These are phyloP conservation scores for Okamejei kenojei DNA, from an alignment of 2,797 vertebrate genomes.

Conservation along the genomic window DNA sequence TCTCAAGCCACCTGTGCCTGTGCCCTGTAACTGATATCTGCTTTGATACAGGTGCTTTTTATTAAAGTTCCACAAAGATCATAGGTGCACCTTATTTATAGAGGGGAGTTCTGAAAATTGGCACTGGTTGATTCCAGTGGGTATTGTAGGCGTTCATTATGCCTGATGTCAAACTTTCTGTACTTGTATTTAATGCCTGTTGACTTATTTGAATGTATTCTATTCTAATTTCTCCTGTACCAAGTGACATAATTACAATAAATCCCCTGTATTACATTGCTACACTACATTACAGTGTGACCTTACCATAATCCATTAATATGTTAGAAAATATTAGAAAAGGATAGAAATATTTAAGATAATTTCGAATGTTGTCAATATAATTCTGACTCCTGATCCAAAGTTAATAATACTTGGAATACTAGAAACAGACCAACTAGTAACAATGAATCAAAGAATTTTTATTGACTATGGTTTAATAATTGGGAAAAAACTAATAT, in stretches of 20 bases:
- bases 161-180: background rate
- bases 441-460: too few species aligned
- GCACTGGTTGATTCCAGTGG: background rate
- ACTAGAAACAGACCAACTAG: too few species aligned
- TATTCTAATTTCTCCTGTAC: background rate
- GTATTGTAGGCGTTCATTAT: background rate
- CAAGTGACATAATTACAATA: background rate
- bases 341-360: too few species aligned
- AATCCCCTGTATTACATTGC: background rate
- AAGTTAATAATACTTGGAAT: too few species aligned
- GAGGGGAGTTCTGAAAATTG: background rate
- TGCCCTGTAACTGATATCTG: too few species aligned
- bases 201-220: slow-evolving; percentile 17
- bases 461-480: too few species aligned
- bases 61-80: background rate
- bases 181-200: slow-evolving; percentile 3
- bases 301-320: slow-evolving; percentile 24
- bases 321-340: too few species aligned
- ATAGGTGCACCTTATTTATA: slow-evolving; percentile 26
- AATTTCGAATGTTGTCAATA: too few species aligned
- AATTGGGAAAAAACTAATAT: too few species aligned
- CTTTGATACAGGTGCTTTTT: background rate
- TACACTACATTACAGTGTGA: background rate
- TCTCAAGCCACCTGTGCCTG: background rate
- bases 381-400: too few species aligned